Conservation (phyloP, 2,888 invertebrate species). For the Tipula confusa region DNA sequence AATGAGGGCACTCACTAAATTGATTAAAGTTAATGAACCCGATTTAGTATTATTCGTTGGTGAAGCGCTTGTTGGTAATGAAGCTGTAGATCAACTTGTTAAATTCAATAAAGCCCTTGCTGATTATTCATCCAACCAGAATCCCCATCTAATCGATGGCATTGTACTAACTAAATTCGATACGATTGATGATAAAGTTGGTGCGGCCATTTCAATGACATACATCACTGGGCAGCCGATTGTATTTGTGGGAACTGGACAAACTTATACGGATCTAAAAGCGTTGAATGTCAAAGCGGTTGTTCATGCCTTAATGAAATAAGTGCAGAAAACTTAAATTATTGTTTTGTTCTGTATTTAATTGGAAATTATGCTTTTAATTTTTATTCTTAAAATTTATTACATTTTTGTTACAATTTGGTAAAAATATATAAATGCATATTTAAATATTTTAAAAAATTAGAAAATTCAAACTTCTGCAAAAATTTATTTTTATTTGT, state of each 20-base stretch:
- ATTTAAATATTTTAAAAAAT: not conserved
- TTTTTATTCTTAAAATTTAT: not conserved
- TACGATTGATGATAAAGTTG: constrained; percentile 98
- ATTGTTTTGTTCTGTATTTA: not conserved
- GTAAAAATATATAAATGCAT: not conserved
- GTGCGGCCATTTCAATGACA: constrained; percentile 99
- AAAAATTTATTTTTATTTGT: too few relatives aligned
- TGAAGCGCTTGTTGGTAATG: constrained; percentile 99
- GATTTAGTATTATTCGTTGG: constrained; percentile 99
- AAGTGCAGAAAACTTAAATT: constrained; percentile 35
- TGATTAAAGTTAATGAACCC: constrained; percentile 96
- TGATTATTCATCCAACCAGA: constrained; percentile 73
- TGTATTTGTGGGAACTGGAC: constrained; percentile 90
- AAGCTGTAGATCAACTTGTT: constrained; percentile 97
- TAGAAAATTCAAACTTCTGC: too few relatives aligned
- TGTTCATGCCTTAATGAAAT: constrained; percentile 93
- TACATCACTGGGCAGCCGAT: constrained; percentile 99
- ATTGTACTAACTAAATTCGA: constrained; percentile 99
- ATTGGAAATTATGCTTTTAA: not conserved
- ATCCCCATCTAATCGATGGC: constrained; percentile 94
- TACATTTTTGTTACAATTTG: not conserved
- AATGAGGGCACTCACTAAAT: constrained; percentile 95
- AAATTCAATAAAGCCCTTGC: constrained; percentile 98
- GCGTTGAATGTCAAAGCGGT: constrained; percentile 95
- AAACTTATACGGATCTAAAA: constrained; percentile 97